Evolutionary conservation across 2,797 vertebrate species (phyloP).

Genomic region (Heterohyrax brucei): DNA sequence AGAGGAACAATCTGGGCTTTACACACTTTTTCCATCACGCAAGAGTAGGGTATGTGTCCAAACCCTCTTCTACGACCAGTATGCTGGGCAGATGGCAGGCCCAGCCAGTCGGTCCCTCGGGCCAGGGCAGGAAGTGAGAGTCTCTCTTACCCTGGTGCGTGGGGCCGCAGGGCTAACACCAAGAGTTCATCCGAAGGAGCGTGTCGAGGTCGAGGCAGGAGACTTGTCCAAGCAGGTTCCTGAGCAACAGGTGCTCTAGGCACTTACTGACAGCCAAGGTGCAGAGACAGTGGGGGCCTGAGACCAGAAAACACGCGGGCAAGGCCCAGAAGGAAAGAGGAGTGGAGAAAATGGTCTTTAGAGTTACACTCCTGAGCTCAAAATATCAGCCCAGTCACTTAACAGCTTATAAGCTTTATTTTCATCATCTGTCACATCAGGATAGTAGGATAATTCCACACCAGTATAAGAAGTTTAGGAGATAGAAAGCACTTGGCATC

Average conservation of each 20-base stretch:
- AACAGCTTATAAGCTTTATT: neutral
- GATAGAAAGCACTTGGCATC: neutral
- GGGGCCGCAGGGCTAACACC: slow-evolving; percentile 88
- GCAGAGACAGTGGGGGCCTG: neutral
- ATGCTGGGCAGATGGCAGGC: slow-evolving; percentile 86
- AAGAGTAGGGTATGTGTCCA: slow-evolving; percentile 75
- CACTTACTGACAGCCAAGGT: slow-evolving; percentile 43
- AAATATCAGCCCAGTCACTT: neutral
- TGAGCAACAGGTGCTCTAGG: slow-evolving; percentile 74
- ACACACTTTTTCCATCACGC: slow-evolving; percentile 56
- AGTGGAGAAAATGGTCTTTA: neutral
- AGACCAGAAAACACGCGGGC: neutral
- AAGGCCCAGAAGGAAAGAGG: neutral
- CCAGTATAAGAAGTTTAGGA: slow-evolving; percentile 1
- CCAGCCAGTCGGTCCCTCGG: slow-evolving; percentile 88
- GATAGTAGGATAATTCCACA: neutral
- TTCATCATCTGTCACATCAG: neutral
- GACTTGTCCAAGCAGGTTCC: slow-evolving; percentile 80
- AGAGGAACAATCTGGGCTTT: neutral
- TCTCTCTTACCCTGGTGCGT: slow-evolving; percentile 89
- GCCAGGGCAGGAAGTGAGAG: slow-evolving; percentile 87
- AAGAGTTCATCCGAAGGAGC: slow-evolving; percentile 81
- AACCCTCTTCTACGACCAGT: slow-evolving; percentile 81
- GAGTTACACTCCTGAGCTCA: slow-evolving; percentile 18
- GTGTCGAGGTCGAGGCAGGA: slow-evolving; percentile 78